Evolutionary conservation across 2,888 invertebrate genomes (phyloP).

Genomic region (Synanthedon myopaeformis): DNA sequence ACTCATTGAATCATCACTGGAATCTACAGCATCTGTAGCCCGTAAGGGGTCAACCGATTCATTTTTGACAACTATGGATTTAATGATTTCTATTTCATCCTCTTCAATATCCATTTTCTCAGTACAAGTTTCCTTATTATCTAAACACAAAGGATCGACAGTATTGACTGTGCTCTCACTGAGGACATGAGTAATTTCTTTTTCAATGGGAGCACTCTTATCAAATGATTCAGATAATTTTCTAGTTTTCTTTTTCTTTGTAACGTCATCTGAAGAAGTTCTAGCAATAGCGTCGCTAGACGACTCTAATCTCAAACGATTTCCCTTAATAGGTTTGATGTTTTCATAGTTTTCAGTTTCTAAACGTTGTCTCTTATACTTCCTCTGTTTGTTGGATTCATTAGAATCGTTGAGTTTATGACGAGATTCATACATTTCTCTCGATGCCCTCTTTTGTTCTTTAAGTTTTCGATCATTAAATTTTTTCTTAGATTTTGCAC

Average conservation of each 20-base stretch:
- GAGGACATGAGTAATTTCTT: constrained; percentile 35
- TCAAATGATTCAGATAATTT: constrained; percentile 28
- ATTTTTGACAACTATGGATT: constrained; percentile 21
- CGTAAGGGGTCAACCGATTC: constrained; percentile 41
- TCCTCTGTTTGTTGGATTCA: constrained; percentile 17
- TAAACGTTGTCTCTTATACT: constrained; percentile 25
- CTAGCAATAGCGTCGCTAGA: constrained; percentile 22
- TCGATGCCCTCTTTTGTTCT: constrained; percentile 54
- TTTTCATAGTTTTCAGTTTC: constrained; percentile 30
- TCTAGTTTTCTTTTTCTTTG: constrained; percentile 23
- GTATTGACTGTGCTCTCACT: constrained; percentile 21
- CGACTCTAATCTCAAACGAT: constrained; percentile 42
- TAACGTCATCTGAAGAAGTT: constrained; percentile 12
- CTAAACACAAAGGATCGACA: constrained; percentile 33
- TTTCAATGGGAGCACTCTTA: constrained; percentile 30
- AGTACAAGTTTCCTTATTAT: constrained; percentile 36
- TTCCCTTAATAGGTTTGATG: constrained; percentile 23
- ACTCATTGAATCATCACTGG: constrained; percentile 20
- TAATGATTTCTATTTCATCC: constrained; percentile 28
- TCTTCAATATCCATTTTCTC: constrained; percentile 29
- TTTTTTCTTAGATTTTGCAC: constrained; percentile 50
- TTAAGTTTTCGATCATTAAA: constrained; percentile 48
- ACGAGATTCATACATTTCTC: constrained; percentile 56
- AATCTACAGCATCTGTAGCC: constrained; percentile 7
- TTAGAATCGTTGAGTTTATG: constrained; percentile 31